Percentiles rank a stretch among this genome's conserved stretches.
phyloP scores from a whole-genome alignment of 2,113 vertebrate species.

The Syngnathus scovelli region DNA sequence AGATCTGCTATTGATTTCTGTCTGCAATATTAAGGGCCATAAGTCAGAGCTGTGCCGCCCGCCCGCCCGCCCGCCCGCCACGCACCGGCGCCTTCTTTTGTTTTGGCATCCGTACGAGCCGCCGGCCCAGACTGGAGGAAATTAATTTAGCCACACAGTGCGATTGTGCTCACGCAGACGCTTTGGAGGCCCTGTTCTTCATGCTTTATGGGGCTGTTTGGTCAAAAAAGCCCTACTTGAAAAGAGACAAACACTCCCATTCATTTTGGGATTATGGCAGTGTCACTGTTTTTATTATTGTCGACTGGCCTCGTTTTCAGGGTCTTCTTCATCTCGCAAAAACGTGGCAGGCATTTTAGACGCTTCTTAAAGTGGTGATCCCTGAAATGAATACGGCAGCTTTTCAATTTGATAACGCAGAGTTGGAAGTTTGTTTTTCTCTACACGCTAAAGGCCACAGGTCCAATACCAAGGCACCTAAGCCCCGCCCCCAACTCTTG shows the following conservation, averaged over 20 bases:
- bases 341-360: background rate
- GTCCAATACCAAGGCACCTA: background rate
- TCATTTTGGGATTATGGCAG: conserved; percentile 46
- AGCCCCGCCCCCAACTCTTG: background rate
- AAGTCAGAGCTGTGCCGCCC: background rate
- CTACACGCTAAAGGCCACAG: background rate
- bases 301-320: conserved; percentile 34
- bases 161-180: conserved; percentile 52
- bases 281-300: conserved; percentile 19
- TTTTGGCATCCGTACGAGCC: conserved; percentile 21
- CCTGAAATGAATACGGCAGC: background rate
- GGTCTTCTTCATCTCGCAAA: conserved; percentile 23
- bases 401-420: background rate
- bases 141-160: conserved; percentile 48
- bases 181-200: conserved; percentile 37
- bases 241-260: conserved; percentile 48
- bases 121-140: conserved; percentile 34
- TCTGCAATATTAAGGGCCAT: conserved; percentile 9
- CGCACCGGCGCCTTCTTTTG: conserved; percentile 12
- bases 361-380: conserved; percentile 15
- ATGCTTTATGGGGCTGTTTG: conserved; percentile 51
- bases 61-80: background rate
- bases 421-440: background rate
- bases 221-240: conserved; percentile 46
- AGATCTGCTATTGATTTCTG: conserved; percentile 12